Conservation (phyloP, 2,113 vertebrate genomes). For the Eurystomus gularis region DNA sequence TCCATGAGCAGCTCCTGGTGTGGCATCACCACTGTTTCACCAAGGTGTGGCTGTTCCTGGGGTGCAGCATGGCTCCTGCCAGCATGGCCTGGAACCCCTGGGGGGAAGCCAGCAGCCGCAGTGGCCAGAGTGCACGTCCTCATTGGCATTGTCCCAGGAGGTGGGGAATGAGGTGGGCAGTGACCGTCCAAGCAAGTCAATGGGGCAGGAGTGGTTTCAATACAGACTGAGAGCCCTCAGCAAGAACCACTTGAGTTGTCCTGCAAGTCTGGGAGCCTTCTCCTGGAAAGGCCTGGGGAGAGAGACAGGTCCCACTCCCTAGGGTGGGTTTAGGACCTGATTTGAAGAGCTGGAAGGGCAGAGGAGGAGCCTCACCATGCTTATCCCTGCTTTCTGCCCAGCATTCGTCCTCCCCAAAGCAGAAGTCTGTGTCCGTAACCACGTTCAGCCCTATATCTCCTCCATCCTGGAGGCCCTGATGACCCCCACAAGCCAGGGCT, state of each 20-base stretch:
- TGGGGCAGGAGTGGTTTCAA: background rate
- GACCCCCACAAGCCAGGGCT: constrained; percentile 94
- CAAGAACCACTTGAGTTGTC: background rate
- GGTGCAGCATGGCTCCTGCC: background rate
- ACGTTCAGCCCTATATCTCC: constrained; percentile 89
- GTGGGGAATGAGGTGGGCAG: background rate
- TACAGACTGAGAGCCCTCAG: background rate
- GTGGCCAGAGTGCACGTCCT: background rate
- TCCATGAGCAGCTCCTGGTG: fast-evolving
- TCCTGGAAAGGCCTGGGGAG: background rate
- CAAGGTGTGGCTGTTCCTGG: background rate
- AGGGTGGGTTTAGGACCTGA: background rate
- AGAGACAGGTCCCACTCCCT: background rate
- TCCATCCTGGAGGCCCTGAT: constrained; percentile 97
- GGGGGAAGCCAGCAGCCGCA: background rate
- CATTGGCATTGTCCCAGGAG: background rate
- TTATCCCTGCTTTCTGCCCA: background rate
- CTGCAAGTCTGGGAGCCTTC: background rate
- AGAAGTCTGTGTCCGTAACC: constrained; percentile 86
- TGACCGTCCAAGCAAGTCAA: background rate
- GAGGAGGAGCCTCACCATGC: background rate
- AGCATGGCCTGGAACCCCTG: background rate
- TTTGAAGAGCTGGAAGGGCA: background rate
- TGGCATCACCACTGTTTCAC: background rate
- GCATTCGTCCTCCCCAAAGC: constrained; percentile 89